A percentile compares a stretch with the other conserved stretches of the same genome.
Conservation (phyloP, 2,113 vertebrate species). For the rat (Rattus norvegicus) region DNA sequence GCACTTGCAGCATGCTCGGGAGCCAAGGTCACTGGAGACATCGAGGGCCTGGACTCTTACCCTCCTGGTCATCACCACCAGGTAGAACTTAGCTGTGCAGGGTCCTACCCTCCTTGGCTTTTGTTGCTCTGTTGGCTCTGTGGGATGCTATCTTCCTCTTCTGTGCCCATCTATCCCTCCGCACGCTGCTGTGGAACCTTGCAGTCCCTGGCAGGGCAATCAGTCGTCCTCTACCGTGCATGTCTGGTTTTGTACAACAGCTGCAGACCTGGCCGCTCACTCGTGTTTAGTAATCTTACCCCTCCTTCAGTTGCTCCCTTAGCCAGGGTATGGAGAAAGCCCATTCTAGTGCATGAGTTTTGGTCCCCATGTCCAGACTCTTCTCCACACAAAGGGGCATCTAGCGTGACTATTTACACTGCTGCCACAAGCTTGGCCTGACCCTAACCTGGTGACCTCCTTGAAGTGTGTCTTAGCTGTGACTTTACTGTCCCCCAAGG, state of each 20-base stretch:
- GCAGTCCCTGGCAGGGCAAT: not conserved
- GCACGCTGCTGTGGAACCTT: not conserved
- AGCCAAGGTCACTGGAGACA: not conserved
- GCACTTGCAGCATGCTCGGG: not conserved
- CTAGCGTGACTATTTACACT: not conserved
- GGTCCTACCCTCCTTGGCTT: not conserved
- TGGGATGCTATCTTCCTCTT: not conserved
- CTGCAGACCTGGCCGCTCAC: not conserved
- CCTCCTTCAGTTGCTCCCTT: not conserved
- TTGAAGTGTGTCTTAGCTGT: not conserved
- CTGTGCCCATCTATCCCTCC: not conserved
- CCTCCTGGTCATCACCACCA: not conserved
- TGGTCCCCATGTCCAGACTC: not conserved
- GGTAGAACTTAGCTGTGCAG: not conserved
- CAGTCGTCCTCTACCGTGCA: not conserved
- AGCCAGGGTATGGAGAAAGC: not conserved
- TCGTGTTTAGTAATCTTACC: not conserved
- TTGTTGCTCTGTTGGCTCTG: not conserved
- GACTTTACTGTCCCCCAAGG: not conserved
- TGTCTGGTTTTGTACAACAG: not conserved
- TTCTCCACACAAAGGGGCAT: not conserved
- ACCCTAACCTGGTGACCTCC: not conserved
- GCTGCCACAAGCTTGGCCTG: no score
- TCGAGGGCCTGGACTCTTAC: not conserved
- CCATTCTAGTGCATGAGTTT: not conserved